phyloP scores from a whole-genome alignment of 2,888 invertebrate species.

The Prosapia bicincta region DNA sequence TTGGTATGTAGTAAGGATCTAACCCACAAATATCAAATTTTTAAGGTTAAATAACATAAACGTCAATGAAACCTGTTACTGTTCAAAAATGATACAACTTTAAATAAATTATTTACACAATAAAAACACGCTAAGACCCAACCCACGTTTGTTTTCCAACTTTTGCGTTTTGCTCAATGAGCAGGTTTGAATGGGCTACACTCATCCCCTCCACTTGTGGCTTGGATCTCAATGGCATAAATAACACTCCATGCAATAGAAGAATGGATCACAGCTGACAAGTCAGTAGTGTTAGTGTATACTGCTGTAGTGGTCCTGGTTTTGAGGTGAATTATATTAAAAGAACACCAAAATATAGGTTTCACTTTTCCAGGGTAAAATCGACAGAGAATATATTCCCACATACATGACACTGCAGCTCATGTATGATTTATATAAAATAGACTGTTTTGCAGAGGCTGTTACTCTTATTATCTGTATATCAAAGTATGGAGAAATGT shows the following conservation, averaged over 20 bases:
- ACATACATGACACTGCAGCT: neutral
- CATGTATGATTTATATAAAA: neutral
- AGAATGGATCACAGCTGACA: neutral
- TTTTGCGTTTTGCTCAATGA: neutral
- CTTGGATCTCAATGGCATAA: neutral
- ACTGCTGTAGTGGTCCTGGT: too few species aligned
- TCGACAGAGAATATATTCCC: neutral
- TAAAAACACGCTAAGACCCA: neutral
- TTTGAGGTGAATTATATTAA: constrained; percentile 19
- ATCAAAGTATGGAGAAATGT: constrained; percentile 19
- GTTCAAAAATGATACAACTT: neutral
- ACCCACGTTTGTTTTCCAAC: neutral
- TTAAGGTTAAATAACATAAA: neutral
- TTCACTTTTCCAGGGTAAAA: constrained; percentile 11
- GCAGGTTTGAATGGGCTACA: too few species aligned
- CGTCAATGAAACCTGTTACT: neutral
- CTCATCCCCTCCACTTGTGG: neutral
- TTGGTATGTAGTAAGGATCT: neutral
- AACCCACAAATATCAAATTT: neutral
- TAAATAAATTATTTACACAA: neutral
- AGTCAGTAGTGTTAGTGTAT: too few species aligned
- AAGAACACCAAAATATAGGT: constrained; percentile 28
- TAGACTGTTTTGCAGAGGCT: neutral
- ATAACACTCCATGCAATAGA: neutral
- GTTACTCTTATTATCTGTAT: too few species aligned